phyloP scores from a whole-genome alignment of 2,797 vertebrate genomes.

The Merluccius polli region DNA sequence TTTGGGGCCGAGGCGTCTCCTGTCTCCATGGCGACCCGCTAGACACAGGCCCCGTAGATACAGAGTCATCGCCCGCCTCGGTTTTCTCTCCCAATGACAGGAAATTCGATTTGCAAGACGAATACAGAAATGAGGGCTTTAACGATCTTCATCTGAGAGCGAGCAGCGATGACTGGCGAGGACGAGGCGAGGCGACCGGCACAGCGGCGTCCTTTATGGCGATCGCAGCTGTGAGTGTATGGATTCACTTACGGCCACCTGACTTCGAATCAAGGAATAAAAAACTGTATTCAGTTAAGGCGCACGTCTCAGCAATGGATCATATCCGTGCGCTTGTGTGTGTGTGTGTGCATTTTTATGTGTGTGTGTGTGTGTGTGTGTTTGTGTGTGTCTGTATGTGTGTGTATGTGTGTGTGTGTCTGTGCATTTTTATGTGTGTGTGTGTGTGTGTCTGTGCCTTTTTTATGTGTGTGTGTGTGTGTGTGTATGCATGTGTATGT shows the following conservation, averaged over 20 bases:
- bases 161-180: too few species aligned
- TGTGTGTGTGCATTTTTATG: neutral
- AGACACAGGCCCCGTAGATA: too few species aligned
- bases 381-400: too few species aligned
- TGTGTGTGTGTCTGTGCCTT: neutral
- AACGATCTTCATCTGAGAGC: too few species aligned
- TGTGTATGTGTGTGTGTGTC: neutral
- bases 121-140: too few species aligned
- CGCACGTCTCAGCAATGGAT: neutral
- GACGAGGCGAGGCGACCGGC: neutral
- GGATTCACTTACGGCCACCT: neutral
- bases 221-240: neutral
- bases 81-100: too few species aligned
- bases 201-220: neutral
- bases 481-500: neutral
- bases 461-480: neutral
- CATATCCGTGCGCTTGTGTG: neutral
- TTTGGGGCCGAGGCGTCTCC: too few species aligned
- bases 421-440: neutral
- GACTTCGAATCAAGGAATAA: neutral
- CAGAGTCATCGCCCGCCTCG: too few species aligned
- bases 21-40: too few species aligned
- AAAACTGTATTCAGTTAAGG: neutral
- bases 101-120: too few species aligned
- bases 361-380: too few species aligned